These are phyloP conservation scores for Mandrillus leucophaeus DNA, from an alignment of 2,113 vertebrate genomes.

Conservation along the genomic window DNA sequence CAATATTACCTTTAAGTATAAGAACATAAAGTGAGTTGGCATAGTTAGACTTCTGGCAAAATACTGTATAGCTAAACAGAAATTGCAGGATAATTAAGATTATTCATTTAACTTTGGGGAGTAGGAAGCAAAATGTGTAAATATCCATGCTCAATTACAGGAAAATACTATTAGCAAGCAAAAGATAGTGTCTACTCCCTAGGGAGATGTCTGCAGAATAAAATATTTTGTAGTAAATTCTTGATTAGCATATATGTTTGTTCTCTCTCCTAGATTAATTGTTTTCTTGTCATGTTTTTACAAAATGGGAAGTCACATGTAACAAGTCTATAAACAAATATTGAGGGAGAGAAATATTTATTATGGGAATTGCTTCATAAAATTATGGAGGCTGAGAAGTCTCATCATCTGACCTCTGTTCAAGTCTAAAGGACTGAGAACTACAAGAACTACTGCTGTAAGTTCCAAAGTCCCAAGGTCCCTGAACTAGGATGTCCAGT, in stretches of 20 bases:
- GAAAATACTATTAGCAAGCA: constrained; percentile 49
- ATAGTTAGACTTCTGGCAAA: constrained; percentile 23
- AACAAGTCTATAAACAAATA: background rate
- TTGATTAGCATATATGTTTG: background rate
- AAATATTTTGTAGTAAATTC: constrained; percentile 32
- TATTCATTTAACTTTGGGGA: constrained; percentile 56
- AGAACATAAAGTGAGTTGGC: constrained; percentile 37
- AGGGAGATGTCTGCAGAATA: background rate
- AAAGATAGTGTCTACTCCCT: background rate
- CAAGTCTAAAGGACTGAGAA: background rate
- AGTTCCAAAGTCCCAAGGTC: background rate
- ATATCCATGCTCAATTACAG: constrained; percentile 29
- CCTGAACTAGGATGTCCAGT: background rate
- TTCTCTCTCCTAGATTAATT: background rate
- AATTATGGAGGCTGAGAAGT: background rate
- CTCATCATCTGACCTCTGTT: background rate
- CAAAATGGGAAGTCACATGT: background rate
- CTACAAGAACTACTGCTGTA: background rate
- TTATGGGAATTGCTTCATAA: background rate
- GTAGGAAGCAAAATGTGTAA: background rate
- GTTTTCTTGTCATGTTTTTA: background rate
- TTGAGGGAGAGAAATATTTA: background rate
- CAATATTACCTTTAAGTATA: background rate
- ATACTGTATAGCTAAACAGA: constrained; percentile 45
- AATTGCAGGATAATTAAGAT: constrained; percentile 40